Percentiles rank a stretch among this genome's conserved stretches.
phyloP scores from a whole-genome alignment of 2,888 invertebrate species.

The Corbicula japonica region DNA sequence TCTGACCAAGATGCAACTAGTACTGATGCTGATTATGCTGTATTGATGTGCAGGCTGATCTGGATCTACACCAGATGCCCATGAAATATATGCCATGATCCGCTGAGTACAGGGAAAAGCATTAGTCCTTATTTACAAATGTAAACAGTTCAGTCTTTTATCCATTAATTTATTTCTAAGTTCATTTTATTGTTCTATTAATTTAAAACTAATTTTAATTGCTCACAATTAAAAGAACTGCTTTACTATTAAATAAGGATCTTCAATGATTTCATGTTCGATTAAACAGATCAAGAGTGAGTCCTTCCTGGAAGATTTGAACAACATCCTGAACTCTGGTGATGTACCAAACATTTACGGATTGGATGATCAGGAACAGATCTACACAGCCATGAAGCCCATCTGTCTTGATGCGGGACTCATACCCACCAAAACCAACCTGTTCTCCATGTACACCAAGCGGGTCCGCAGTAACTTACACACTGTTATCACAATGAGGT shows the following conservation, averaged over 20 bases:
- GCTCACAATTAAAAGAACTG: too few species aligned
- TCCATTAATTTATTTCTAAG: too few species aligned
- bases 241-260: neutral
- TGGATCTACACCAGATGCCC: too few species aligned
- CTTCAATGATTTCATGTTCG: neutral
- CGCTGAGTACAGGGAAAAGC: too few species aligned
- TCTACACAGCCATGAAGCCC: conserved; percentile 92
- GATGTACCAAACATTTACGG: conserved; percentile 87
- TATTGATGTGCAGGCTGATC: too few species aligned
- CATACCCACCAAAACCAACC: conserved; percentile 91
- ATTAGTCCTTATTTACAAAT: too few species aligned
- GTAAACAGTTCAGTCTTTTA: too few species aligned
- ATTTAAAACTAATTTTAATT: too few species aligned
- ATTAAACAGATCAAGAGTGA: conserved; percentile 86
- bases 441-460: conserved; percentile 86
- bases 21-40: too few species aligned
- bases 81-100: too few species aligned
- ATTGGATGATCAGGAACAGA: conserved; percentile 87
- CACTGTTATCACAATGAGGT: conserved; percentile 88
- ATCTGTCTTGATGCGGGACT: conserved; percentile 92
- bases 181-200: too few species aligned
- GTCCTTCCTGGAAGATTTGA: conserved; percentile 87
- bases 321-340: conserved; percentile 87
- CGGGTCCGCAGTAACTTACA: conserved; percentile 86
- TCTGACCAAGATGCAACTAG: too few species aligned